phyloP scores from a whole-genome alignment of 2,888 invertebrate species.

The Vandiemenella viatica region DNA sequence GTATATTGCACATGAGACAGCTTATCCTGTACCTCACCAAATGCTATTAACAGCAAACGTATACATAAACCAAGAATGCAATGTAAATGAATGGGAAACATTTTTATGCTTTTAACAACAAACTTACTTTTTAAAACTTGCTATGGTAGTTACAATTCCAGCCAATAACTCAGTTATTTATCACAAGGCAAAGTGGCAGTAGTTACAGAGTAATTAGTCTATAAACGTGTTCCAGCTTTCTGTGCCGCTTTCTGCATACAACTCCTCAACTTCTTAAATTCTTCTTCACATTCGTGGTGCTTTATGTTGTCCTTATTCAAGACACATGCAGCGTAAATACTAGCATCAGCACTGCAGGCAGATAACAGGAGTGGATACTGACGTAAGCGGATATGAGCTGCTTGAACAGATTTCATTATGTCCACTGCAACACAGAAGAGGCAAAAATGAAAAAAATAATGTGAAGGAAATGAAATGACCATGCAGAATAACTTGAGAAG shows the following conservation, averaged over 20 bases:
- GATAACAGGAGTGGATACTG: slow-evolving; percentile 59
- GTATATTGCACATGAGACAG: slow-evolving; percentile 71
- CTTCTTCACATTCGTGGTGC: slow-evolving; percentile 56
- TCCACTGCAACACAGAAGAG: no score
- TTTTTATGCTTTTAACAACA: no score
- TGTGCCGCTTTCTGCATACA: slow-evolving; percentile 58
- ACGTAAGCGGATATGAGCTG: slow-evolving; percentile 53
- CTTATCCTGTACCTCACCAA: slow-evolving; percentile 67
- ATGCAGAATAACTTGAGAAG: no score
- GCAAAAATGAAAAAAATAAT: no score
- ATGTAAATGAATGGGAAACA: slow-evolving; percentile 35
- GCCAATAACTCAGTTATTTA: no score
- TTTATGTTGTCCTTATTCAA: slow-evolving; percentile 51
- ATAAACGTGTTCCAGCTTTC: slow-evolving; percentile 52
- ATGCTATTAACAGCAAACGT: slow-evolving; percentile 52
- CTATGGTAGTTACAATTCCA: no score
- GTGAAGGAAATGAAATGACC: no score
- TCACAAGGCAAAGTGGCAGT: no score
- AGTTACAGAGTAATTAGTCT: no score
- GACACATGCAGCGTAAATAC: slow-evolving; percentile 66
- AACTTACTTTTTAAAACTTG: no score
- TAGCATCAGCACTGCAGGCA: slow-evolving; percentile 53
- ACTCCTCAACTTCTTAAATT: slow-evolving; percentile 58
- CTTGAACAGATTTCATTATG: slow-evolving; percentile 73
- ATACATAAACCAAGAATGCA: slow-evolving; percentile 45